These are phyloP conservation scores for Hypomesus transpacificus DNA, from an alignment of 2,113 vertebrate genomes.

Conservation along the genomic window DNA sequence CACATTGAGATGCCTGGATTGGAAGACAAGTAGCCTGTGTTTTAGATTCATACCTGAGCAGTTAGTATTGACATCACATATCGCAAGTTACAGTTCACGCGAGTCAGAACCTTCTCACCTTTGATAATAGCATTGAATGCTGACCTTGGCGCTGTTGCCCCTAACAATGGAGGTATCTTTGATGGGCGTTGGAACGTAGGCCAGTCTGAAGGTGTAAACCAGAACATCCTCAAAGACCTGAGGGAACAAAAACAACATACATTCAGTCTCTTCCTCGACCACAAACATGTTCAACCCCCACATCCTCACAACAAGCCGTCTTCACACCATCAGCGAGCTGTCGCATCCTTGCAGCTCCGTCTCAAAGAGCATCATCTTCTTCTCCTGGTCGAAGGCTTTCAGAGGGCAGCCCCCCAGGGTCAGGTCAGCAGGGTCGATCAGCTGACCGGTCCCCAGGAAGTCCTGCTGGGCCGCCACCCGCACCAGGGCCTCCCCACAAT, in stretches of 20 bases:
- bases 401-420: slow-evolving; percentile 57
- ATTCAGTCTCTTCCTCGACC: neutral
- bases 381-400: neutral
- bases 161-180: slow-evolving; percentile 45
- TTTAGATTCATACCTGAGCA: neutral
- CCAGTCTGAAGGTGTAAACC: slow-evolving; percentile 59
- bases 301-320: neutral
- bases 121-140: slow-evolving; percentile 58
- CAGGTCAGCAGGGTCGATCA: slow-evolving; percentile 49
- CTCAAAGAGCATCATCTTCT: slow-evolving; percentile 45
- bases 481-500: slow-evolving; percentile 49
- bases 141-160: slow-evolving; percentile 45
- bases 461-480: slow-evolving; percentile 52
- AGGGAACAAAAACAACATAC: neutral
- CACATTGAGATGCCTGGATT: slow-evolving; percentile 47
- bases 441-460: slow-evolving; percentile 59
- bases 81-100: neutral
- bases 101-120: slow-evolving; percentile 47
- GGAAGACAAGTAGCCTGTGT: neutral
- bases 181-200: slow-evolving; percentile 47
- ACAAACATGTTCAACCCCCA: neutral
- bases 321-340: slow-evolving; percentile 39
- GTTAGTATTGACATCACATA: neutral
- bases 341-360: slow-evolving; percentile 47
- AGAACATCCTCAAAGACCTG: slow-evolving; percentile 59